Percentiles rank a stretch among this genome's conserved stretches.
These are phyloP conservation scores for Pardalotus punctatus DNA, from an alignment of 2,113 vertebrate species.

Conservation along the genomic window DNA sequence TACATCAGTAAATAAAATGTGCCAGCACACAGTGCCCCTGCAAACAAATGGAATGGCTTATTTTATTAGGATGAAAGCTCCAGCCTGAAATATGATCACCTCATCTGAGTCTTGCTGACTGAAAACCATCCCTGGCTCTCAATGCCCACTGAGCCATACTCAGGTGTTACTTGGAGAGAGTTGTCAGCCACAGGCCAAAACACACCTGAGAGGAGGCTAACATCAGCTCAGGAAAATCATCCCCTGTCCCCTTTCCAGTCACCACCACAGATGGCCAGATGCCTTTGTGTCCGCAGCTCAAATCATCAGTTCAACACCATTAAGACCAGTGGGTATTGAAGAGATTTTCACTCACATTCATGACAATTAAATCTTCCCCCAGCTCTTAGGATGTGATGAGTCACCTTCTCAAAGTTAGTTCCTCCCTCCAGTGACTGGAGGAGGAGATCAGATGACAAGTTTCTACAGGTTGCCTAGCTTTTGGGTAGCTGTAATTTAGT, in stretches of 20 bases:
- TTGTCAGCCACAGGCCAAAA: not conserved
- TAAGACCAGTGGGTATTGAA: not conserved
- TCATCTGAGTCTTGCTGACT: not conserved
- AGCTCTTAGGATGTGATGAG: not conserved
- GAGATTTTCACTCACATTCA: not conserved
- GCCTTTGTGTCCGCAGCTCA: not conserved
- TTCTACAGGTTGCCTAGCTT: not conserved
- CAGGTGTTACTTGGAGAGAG: not conserved
- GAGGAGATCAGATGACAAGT: not conserved
- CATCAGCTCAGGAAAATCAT: not conserved
- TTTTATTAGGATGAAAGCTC: not conserved
- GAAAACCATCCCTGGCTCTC: not conserved
- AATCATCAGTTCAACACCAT: not conserved
- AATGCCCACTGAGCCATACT: not conserved
- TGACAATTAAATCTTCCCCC: not conserved
- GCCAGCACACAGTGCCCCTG: not conserved
- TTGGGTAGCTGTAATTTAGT: not conserved
- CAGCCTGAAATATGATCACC: not conserved
- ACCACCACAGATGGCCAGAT: not conserved
- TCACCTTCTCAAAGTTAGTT: not conserved
- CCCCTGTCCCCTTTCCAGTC: not conserved
- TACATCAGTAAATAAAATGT: not conserved
- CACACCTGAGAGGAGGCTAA: not conserved
- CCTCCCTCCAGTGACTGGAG: not conserved
- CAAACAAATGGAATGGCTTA: not conserved